Conservation (phyloP, 2,113 vertebrate genomes). For the Spilogale gracilis region DNA sequence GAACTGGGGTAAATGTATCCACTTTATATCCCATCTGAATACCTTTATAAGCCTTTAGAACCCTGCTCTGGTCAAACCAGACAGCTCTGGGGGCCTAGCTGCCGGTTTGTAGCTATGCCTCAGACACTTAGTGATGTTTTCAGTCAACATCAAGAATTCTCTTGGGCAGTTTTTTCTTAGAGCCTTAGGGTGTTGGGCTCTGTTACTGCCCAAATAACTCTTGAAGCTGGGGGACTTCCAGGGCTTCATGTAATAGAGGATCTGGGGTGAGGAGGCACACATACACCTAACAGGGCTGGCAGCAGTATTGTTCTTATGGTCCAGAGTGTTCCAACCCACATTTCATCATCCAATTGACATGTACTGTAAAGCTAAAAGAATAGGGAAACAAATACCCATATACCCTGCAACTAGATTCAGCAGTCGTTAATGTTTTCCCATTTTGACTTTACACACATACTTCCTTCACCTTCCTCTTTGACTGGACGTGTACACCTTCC, state of each 20-base stretch:
- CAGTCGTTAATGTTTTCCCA: background rate
- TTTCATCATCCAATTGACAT: background rate
- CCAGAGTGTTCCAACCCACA: background rate
- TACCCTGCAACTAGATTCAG: background rate
- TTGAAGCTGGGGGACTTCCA: background rate
- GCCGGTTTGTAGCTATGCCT: background rate
- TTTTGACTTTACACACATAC: background rate
- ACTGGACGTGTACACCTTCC: background rate
- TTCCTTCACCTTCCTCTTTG: background rate
- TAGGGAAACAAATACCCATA: background rate
- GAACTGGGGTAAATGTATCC: background rate
- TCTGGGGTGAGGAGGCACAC: background rate
- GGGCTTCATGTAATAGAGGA: background rate
- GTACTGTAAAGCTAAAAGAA: background rate
- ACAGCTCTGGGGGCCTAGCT: background rate
- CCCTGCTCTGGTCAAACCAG: background rate
- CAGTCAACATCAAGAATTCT: background rate
- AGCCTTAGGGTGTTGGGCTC: background rate
- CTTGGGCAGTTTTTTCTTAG: background rate
- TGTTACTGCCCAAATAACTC: background rate
- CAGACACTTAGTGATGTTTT: background rate
- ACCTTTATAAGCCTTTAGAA: background rate
- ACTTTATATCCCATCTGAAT: background rate
- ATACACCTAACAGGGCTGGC: background rate
- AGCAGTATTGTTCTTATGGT: background rate